These are phyloP conservation scores for Proterorhinus semilunaris DNA, from an alignment of 2,113 vertebrate species.

Conservation along the genomic window DNA sequence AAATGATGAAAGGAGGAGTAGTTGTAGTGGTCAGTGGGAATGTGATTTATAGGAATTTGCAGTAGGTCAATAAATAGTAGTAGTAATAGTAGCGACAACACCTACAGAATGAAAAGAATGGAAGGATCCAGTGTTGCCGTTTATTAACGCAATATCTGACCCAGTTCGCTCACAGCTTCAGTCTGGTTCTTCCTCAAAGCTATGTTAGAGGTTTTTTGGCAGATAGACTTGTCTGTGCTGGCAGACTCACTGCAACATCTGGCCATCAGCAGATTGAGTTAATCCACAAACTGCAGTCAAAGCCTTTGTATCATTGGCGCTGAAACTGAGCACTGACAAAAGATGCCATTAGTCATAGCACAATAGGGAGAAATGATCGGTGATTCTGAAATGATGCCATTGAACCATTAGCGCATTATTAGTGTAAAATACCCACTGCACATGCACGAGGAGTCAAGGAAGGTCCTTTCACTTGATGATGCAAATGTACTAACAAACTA, in stretches of 20 bases:
- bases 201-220: conserved; percentile 42
- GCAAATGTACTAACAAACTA: no score
- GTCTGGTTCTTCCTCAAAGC: conserved; percentile 46
- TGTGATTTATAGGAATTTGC: not conserved
- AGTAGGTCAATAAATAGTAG: not conserved
- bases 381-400: not conserved
- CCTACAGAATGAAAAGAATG: not conserved
- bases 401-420: not conserved
- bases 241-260: conserved; percentile 70
- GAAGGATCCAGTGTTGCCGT: not conserved
- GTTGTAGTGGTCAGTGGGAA: no score
- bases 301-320: conserved; percentile 54
- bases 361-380: conserved; percentile 44
- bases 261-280: conserved; percentile 69
- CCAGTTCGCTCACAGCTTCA: conserved; percentile 24
- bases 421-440: not conserved
- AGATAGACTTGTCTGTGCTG: conserved; percentile 34
- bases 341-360: conserved; percentile 40
- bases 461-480: not conserved
- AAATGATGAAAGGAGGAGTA: not conserved
- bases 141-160: conserved; percentile 24
- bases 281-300: conserved; percentile 62
- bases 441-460: not conserved
- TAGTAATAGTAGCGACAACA: not conserved
- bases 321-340: conserved; percentile 57